phyloP scores from a whole-genome alignment of 2,113 vertebrate species.

The Oryzias melastigma region DNA sequence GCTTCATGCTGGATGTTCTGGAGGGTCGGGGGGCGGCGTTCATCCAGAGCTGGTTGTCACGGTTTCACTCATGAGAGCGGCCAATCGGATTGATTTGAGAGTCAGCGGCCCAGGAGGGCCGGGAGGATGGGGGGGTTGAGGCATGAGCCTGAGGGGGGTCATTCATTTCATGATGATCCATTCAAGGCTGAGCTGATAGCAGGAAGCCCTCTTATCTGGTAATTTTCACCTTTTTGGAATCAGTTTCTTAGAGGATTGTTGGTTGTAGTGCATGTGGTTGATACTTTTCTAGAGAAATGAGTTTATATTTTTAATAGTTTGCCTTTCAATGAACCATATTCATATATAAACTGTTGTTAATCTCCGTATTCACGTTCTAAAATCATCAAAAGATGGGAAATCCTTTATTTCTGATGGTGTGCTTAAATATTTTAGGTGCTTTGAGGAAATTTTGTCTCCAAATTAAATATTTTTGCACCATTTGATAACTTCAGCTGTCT shows the following conservation, averaged over 20 bases:
- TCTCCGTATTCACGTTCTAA: too few species aligned
- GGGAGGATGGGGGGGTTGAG: constrained; percentile 59
- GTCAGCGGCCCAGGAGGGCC: constrained; percentile 33
- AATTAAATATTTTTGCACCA: too few species aligned
- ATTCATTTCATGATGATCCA: constrained; percentile 36
- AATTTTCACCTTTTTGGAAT: constrained; percentile 17
- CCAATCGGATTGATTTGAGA: constrained; percentile 64
- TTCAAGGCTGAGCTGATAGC: constrained; percentile 33
- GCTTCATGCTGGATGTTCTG: constrained; percentile 48
- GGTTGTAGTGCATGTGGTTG: too few species aligned
- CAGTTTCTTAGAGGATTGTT: too few species aligned
- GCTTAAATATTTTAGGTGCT: too few species aligned
- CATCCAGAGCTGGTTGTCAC: constrained; percentile 47
- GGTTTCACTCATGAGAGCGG: constrained; percentile 63
- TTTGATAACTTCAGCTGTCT: constrained; percentile 25
- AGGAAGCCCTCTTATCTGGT: constrained; percentile 50
- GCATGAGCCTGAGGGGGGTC: constrained; percentile 54
- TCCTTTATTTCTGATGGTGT: too few species aligned
- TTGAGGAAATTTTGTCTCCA: too few species aligned
- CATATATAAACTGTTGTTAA: too few species aligned
- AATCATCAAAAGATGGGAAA: too few species aligned
- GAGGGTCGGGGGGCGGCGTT: not conserved
- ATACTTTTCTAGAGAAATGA: too few species aligned
- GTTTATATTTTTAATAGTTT: too few species aligned
- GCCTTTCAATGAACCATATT: too few species aligned